Base-by-base conservation (phyloP, 2,797 vertebrate species). In the Diglossa cyanea region DNA sequence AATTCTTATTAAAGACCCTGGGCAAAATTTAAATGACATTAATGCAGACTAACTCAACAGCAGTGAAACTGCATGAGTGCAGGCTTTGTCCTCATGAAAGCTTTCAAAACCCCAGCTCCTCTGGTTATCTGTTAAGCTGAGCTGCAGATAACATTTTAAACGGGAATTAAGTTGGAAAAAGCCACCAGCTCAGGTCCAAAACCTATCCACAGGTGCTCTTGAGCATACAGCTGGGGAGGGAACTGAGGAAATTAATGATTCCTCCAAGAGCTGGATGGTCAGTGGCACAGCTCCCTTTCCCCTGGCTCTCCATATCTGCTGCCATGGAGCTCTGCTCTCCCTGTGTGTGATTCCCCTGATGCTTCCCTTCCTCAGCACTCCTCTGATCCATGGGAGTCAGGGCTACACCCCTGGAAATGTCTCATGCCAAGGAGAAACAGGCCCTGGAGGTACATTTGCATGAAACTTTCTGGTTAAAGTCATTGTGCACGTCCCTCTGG, bases 1-100 rank as follows among this genome's bases (percentile, higher is more conserved):
- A 90, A 80, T 86, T 80, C 65, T 88, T 93, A 58, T 51, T 90
- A 50, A 93, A 92, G 51, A 75, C 19, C 9, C 20, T 55, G 44
- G 24, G 24, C 37, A 90, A 87, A 90, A 85, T 51, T 42, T 35
- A 66, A 47, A 35, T 62, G 3, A 12, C 3, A 1, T 50, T 51
- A 63, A 47, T 17, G 5, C 13, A 53, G 50, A 54, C 51, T 54
- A 44, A 90, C 11, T 61, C 30, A 66, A 40, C 25, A 84, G 16
- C 66, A 67, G 24, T 60, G 71, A 88, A 89, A 51, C 17, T 57
- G 39, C 61, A 14, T 0, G 0, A 54, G 13, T 17, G 12, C 17
- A 67, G 55, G 44, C 19, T 85, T 82, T 84, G 37, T 26, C 26
- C 58, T 62, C 58, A 47, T 35, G 66, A 45, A 68, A 45, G 47